Conservation (phyloP, 2,797 vertebrate genomes). For the Scomberomorus guttatus region DNA sequence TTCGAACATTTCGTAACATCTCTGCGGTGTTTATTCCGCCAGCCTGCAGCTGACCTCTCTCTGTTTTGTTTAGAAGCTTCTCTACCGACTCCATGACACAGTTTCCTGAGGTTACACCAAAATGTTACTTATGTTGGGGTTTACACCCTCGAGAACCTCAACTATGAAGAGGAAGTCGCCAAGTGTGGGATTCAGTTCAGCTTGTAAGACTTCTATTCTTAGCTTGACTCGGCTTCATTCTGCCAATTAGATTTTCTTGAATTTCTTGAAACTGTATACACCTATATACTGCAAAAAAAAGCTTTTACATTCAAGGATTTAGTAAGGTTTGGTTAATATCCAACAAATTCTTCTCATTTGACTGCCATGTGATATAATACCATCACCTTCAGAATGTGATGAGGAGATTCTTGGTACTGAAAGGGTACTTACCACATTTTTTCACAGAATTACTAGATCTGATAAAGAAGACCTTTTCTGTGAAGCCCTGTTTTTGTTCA, state of each 20-base stretch:
- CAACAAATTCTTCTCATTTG: constrained; percentile 13
- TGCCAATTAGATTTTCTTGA: constrained; percentile 18
- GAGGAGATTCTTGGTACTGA: not conserved
- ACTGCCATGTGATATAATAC: constrained; percentile 15
- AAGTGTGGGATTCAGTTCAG: constrained; percentile 60
- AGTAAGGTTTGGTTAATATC: too few relatives aligned
- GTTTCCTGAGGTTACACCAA: constrained; percentile 78
- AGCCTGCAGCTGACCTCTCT: constrained; percentile 53
- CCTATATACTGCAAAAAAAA: not conserved
- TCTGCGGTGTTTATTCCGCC: constrained; percentile 47
- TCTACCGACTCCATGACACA: constrained; percentile 56
- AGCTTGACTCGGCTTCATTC: constrained; percentile 40
- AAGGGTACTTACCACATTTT: not conserved
- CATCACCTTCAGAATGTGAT: constrained; percentile 8
- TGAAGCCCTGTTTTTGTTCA: not conserved
- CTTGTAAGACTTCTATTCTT: constrained; percentile 66
- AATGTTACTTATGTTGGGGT: constrained; percentile 69
- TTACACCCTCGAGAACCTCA: constrained; percentile 78
- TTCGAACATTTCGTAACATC: constrained; percentile 17
- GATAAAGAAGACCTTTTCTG: not conserved
- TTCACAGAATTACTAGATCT: constrained; percentile 10
- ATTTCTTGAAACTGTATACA: not conserved
- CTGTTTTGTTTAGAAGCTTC: constrained; percentile 66
- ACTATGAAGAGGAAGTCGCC: constrained; percentile 68
- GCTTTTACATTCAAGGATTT: not conserved